phyloP scores from a whole-genome alignment of 2,888 invertebrate species.

The Falcaria lacertinaria region DNA sequence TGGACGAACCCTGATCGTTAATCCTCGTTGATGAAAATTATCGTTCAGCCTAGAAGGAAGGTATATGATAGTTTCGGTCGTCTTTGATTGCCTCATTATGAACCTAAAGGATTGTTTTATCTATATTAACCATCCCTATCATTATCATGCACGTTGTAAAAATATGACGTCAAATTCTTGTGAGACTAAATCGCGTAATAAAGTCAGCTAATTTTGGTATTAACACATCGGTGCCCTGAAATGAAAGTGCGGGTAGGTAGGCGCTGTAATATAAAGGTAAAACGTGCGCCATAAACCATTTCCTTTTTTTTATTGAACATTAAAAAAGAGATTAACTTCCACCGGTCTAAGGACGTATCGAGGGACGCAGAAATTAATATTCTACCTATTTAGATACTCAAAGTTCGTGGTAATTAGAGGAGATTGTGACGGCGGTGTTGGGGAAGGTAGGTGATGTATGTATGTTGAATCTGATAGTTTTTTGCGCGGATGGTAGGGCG shows the following conservation, averaged over 20 bases:
- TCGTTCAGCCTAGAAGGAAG: too few species aligned
- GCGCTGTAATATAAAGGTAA: not conserved
- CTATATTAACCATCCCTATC: too few species aligned
- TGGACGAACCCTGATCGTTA: too few species aligned
- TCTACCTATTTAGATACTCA: too few species aligned
- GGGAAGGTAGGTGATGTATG: conserved; percentile 25
- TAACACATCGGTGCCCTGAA: not conserved
- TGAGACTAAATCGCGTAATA: not conserved
- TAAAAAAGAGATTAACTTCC: not conserved
- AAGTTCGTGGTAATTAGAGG: conserved; percentile 21
- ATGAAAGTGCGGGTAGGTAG: not conserved
- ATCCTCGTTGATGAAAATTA: too few species aligned
- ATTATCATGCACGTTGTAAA: too few species aligned
- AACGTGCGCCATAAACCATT: not conserved
- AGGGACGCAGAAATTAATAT: not conserved
- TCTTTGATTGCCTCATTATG: too few species aligned
- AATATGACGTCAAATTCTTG: not conserved
- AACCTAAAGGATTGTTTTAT: too few species aligned
- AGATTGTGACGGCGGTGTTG: conserved; percentile 1
- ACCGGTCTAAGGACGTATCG: not conserved
- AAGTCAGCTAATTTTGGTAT: not conserved
- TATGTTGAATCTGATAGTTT: conserved; percentile 27
- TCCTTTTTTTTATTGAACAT: not conserved
- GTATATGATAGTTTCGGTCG: too few species aligned
- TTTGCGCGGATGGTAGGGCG: conserved; percentile 16